Conservation (phyloP, 2,888 invertebrate species). For the Phyllotreta striolata region DNA sequence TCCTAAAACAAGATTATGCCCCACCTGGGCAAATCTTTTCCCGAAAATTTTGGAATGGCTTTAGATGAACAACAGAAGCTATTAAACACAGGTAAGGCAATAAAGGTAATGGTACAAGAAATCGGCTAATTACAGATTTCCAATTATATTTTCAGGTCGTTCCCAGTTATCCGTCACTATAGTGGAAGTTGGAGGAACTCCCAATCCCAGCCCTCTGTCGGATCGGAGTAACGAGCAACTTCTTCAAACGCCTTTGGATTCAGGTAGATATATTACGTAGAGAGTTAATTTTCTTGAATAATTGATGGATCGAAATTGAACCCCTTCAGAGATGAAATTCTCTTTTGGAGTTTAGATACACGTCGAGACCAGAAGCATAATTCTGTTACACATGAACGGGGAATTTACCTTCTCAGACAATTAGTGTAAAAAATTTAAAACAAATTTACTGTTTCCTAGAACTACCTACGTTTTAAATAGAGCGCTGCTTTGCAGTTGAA, state of each 20-base stretch:
- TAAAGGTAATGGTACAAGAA: neutral
- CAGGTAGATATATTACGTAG: conserved; percentile 39
- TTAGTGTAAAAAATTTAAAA: conserved; percentile 2
- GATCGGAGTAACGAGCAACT: conserved; percentile 59
- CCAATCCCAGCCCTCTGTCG: conserved; percentile 57
- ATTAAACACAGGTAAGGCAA: conserved; percentile 53
- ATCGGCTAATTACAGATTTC: neutral
- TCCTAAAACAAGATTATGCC: conserved; percentile 32
- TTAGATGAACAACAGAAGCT: conserved; percentile 60
- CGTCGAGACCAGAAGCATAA: too few species aligned
- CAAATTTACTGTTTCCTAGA: neutral
- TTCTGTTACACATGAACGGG: neutral
- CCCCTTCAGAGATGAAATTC: neutral
- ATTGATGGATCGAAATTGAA: conserved; percentile 1
- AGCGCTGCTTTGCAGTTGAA: too few species aligned
- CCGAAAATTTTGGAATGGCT: conserved; percentile 52
- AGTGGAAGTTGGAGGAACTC: conserved; percentile 58
- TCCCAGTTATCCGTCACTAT: conserved; percentile 60
- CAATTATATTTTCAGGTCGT: conserved; percentile 46
- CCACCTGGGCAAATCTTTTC: conserved; percentile 40
- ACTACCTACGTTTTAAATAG: too few species aligned
- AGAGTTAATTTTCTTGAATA: neutral
- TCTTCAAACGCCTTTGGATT: conserved; percentile 57
- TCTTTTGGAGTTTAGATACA: neutral
- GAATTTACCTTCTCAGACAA: neutral